Conservation (phyloP, 2,888 invertebrate genomes). For the Microplitis deprimator region DNA sequence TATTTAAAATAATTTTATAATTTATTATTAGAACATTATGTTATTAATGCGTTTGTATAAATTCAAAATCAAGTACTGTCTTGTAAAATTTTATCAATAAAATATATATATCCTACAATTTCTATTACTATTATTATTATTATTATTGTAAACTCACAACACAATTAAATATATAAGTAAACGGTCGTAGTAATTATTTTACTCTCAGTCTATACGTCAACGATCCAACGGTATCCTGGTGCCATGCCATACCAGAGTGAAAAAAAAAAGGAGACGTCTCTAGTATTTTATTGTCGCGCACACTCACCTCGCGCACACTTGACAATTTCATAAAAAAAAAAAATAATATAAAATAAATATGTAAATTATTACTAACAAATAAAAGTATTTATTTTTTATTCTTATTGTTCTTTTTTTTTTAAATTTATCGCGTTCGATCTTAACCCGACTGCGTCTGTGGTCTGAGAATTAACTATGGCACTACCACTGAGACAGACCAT, state of each 20-base stretch:
- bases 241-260: constrained; percentile 14
- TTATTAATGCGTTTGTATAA: neutral
- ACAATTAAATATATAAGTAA: constrained; percentile 2
- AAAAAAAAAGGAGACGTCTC: neutral
- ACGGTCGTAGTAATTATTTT: constrained; percentile 5
- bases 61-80: no score
- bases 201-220: constrained; percentile 7
- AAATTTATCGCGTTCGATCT: neutral
- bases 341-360: neutral
- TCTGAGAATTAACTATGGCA: neutral
- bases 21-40: neutral
- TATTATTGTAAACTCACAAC: constrained; percentile 7
- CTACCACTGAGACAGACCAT: neutral
- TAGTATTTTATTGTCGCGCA: constrained; percentile 27
- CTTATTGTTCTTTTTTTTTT: neutral
- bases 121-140: neutral
- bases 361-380: neutral
- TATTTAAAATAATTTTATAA: neutral
- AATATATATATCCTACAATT: neutral
- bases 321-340: neutral
- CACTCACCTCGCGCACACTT: constrained; percentile 19
- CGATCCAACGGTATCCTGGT: constrained; percentile 37
- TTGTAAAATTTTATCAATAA: neutral
- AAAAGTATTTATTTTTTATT: neutral
- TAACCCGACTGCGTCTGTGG: neutral